Base-by-base conservation (phyloP, 2,888 invertebrate species). In the Elgonia sp. region DNA sequence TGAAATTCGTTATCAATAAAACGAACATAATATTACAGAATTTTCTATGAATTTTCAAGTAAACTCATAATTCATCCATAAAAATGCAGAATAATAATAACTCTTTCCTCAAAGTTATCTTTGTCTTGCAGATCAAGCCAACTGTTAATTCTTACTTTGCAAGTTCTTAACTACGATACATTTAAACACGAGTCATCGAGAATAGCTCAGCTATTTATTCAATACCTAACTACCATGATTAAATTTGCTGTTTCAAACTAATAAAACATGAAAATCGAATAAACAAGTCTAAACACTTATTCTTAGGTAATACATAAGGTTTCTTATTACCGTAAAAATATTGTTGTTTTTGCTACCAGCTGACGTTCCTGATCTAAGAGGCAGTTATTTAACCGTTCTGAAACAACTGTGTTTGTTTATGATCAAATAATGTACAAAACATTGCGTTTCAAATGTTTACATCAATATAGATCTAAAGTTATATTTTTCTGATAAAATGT, bases 251-350 rank as follows among this genome's bases (percentile, higher is more conserved):
- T 16, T 46, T 46, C 8, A 29, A 60, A 60, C 20, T 18, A 60
- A 60, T 29, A 37, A 60, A 60, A 60, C 14, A 16, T 37, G 29
- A 12, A 12, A 29, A 60, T 12, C 18, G 0, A 29, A 37, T 16
- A 14, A 60, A 29, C 8, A 37, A 60, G 37, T 60, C 18, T 14
- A 29, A 60, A 37, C 37, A 60, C 12, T 60, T 60, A 60, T 60
- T 60, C 60, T 60, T 60, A 60, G 29, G 12, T 29, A 60, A 60
- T 29, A 14, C 37, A 9, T 29, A 60, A 60, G 60, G 0, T 46
- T 63, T 63, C 63, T 63, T 67, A 67, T 21, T 67, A 20, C 21
- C 60, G 21, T 46, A 67, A 42, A 46, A 67, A 67, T 18, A 67
- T 46, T 42, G 42, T 46, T 67, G 14, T 67, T 67, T 46, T 46